Percentiles rank a stretch among this genome's conserved stretches.
phyloP scores from a whole-genome alignment of 1,140 invertebrate genomes.

The Hyposmocoma kahamanoa region DNA sequence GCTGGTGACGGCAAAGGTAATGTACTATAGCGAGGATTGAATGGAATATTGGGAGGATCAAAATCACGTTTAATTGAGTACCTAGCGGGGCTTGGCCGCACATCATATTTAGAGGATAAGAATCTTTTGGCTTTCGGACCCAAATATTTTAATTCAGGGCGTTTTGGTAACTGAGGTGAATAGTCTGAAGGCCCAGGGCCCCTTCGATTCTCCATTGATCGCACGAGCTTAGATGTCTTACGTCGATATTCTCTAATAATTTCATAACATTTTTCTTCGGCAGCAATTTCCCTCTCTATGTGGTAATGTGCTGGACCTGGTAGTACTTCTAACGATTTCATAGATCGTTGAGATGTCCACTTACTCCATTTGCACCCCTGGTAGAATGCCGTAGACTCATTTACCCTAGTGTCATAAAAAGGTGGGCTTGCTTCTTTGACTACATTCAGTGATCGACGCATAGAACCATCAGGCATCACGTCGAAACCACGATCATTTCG shows the following conservation, averaged over 20 bases:
- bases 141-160: constrained; percentile 26
- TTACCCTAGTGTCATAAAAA: constrained; percentile 39
- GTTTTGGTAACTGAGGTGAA: constrained; percentile 27
- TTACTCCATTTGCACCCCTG: constrained; percentile 58
- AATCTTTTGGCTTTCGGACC: constrained; percentile 37
- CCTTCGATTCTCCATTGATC: constrained; percentile 45
- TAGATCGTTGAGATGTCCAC: constrained; percentile 28
- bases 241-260: constrained; percentile 31
- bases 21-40: constrained; percentile 24
- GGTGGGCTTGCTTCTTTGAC: constrained; percentile 23
- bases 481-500: constrained; percentile 30
- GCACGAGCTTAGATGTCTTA: constrained; percentile 41
- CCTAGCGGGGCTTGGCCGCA: constrained; percentile 36
- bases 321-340: constrained; percentile 9
- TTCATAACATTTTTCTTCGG: constrained; percentile 31
- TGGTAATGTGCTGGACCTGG: constrained; percentile 49
- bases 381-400: constrained; percentile 43
- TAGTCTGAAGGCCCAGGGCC: constrained; percentile 44
- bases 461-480: constrained; percentile 17
- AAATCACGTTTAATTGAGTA: constrained; percentile 45
- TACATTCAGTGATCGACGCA: constrained; percentile 20
- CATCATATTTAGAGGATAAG: constrained; percentile 18
- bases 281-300: constrained; percentile 21
- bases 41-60: constrained; percentile 21
- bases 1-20: constrained; percentile 34